phyloP scores from a whole-genome alignment of 2,797 vertebrate species.

The Lerista edwardsae region DNA sequence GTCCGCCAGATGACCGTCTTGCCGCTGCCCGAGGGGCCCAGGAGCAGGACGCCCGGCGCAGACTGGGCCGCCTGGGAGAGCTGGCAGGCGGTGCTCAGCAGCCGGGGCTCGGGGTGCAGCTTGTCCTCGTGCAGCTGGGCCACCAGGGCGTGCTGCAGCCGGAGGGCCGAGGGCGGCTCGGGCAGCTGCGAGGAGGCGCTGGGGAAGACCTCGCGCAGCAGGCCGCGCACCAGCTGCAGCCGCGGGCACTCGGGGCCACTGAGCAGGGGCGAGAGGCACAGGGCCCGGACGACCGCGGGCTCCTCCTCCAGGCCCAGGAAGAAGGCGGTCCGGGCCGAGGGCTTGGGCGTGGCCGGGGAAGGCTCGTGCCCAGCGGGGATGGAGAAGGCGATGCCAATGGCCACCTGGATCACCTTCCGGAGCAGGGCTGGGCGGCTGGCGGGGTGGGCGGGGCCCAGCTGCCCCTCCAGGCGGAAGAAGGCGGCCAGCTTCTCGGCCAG shows the following conservation, averaged over 20 bases:
- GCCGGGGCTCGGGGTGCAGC: conserved; percentile 67
- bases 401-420: conserved; percentile 75
- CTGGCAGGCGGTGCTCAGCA: conserved; percentile 69
- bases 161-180: conserved; percentile 54
- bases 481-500: conserved; percentile 78
- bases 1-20: conserved; percentile 83
- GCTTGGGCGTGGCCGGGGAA: neutral
- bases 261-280: conserved; percentile 73
- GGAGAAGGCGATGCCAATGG: conserved; percentile 40
- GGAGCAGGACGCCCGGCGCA: conserved; percentile 77
- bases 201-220: conserved; percentile 82
- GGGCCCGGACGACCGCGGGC: conserved; percentile 76
- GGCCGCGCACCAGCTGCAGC: conserved; percentile 64
- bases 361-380: neutral
- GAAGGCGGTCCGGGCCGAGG: neutral
- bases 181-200: conserved; percentile 53
- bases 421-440: conserved; percentile 76
- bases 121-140: conserved; percentile 74
- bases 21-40: conserved; percentile 86
- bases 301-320: conserved; percentile 75
- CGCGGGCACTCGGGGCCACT: conserved; percentile 57
- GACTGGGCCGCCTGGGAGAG: conserved; percentile 79
- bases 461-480: conserved; percentile 78
- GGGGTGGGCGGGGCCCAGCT: conserved; percentile 74
- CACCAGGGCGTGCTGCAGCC: conserved; percentile 65